These are phyloP conservation scores for Diachrysia chrysitis DNA, from an alignment of 2,888 invertebrate genomes.

Conservation along the genomic window DNA sequence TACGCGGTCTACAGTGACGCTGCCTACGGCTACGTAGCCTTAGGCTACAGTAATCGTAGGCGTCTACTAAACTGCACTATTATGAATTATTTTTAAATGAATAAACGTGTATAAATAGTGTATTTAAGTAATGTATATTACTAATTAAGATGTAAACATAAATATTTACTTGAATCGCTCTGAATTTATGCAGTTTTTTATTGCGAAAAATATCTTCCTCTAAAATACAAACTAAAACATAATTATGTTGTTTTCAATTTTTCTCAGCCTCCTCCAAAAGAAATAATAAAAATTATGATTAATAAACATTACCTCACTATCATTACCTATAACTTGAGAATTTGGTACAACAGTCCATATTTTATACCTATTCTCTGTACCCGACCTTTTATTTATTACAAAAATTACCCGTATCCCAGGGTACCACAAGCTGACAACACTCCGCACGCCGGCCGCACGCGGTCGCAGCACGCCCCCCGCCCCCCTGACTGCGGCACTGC, in stretches of 20 bases:
- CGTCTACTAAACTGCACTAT: background rate
- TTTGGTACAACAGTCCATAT: no score
- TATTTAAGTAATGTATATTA: background rate
- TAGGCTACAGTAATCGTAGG: background rate
- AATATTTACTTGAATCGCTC: no score
- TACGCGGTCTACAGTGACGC: background rate
- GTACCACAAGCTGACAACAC: slow-evolving; percentile 40
- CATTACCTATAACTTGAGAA: no score
- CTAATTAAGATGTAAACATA: no score
- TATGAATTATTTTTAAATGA: background rate
- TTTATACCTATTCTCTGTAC: background rate
- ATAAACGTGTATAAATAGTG: background rate
- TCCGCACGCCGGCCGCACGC: slow-evolving; percentile 58
- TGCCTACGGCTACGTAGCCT: background rate
- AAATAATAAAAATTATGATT: no score
- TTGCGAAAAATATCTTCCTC: no score
- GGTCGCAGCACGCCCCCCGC: slow-evolving; percentile 76
- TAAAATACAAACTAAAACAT: no score
- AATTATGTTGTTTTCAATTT: no score
- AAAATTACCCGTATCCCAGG: background rate
- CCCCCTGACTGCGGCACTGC: slow-evolving; percentile 88
- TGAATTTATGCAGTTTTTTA: no score
- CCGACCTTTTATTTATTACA: no score
- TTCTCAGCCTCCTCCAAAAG: no score
- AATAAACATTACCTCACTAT: no score